A percentile compares a stretch with the other conserved stretches of the same genome.
These are phyloP conservation scores for Cristatella mucedo DNA, from an alignment of 2,888 invertebrate species.

Conservation along the genomic window DNA sequence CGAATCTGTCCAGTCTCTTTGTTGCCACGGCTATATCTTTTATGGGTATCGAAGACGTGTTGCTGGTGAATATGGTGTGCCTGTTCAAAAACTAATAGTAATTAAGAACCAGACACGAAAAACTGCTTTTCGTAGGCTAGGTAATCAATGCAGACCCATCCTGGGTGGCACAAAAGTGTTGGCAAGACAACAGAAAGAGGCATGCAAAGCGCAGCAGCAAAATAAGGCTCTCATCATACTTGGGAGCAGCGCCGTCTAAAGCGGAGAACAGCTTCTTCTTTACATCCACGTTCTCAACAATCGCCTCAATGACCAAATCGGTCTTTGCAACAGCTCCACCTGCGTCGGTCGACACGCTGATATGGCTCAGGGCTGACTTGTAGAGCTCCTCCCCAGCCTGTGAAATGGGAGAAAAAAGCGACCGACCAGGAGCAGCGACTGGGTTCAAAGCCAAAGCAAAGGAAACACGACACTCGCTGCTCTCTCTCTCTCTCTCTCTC, in stretches of 20 bases:
- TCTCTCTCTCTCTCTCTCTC: too few species aligned
- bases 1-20: conserved; percentile 52
- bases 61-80: conserved; percentile 67
- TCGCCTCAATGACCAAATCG: conserved; percentile 68
- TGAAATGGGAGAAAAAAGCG: conserved; percentile 12
- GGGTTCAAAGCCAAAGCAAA: conserved; percentile 2
- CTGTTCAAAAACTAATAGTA: conserved; percentile 41
- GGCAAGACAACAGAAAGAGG: too few species aligned
- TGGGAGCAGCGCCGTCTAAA: conserved; percentile 49
- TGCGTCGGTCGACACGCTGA: conserved; percentile 50
- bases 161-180: too few species aligned
- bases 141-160: too few species aligned
- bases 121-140: too few species aligned
- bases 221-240: conserved; percentile 17
- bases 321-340: conserved; percentile 48
- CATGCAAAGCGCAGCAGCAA: too few species aligned
- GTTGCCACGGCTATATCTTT: conserved; percentile 60
- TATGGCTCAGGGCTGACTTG: conserved; percentile 46
- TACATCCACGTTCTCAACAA: conserved; percentile 62
- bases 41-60: conserved; percentile 73
- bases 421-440: too few species aligned
- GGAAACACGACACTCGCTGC: too few species aligned
- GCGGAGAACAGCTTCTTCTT: conserved; percentile 57
- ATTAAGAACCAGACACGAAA: too few species aligned
- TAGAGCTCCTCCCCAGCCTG: conserved; percentile 52